A percentile compares a stretch with the other conserved stretches of the same genome.
Conservation (phyloP, 2,888 invertebrate species). For the Erebia epiphron region DNA sequence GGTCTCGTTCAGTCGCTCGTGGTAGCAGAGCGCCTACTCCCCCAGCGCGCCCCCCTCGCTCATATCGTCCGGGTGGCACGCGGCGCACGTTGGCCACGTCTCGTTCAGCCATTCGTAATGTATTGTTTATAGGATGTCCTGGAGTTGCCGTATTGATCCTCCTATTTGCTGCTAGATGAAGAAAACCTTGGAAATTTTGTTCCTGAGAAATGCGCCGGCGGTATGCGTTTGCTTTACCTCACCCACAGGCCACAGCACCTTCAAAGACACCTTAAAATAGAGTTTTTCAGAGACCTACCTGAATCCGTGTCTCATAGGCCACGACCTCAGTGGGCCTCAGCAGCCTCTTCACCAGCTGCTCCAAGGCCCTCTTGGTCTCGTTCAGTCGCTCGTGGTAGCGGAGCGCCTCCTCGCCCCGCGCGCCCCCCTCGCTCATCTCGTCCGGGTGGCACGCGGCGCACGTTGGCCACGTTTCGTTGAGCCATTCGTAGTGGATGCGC, state of each 20-base stretch:
- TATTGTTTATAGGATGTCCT: too few species aligned
- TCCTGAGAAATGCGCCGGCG: too few species aligned
- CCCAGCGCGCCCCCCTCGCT: conserved; percentile 55
- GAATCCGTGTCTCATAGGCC: conserved; percentile 90
- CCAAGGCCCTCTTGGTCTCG: conserved; percentile 88
- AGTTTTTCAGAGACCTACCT: conserved; percentile 68
- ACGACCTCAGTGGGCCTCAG: conserved; percentile 88
- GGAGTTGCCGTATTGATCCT: too few species aligned
- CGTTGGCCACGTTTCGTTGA: conserved; percentile 87
- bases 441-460: conserved; percentile 72
- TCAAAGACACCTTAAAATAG: conserved; percentile 7
- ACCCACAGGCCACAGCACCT: too few species aligned
- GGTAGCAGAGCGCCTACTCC: conserved; percentile 65
- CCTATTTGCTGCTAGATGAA: too few species aligned
- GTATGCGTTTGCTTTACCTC: too few species aligned
- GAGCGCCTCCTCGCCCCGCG: conserved; percentile 62
- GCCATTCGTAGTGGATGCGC: conserved; percentile 96
- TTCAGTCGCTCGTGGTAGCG: conserved; percentile 80
- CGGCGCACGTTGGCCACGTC: conserved; percentile 85
- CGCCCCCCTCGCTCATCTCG: conserved; percentile 51
- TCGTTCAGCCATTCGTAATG: conserved; percentile 95
- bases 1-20: conserved; percentile 85
- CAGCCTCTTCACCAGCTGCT: conserved; percentile 87
- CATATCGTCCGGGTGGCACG: conserved; percentile 55
- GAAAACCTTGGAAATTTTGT: too few species aligned